A percentile compares a stretch with the other conserved stretches of the same genome.
These are phyloP conservation scores for Sphinx pinastri DNA, from an alignment of 2,888 invertebrate species.

Conservation along the genomic window DNA sequence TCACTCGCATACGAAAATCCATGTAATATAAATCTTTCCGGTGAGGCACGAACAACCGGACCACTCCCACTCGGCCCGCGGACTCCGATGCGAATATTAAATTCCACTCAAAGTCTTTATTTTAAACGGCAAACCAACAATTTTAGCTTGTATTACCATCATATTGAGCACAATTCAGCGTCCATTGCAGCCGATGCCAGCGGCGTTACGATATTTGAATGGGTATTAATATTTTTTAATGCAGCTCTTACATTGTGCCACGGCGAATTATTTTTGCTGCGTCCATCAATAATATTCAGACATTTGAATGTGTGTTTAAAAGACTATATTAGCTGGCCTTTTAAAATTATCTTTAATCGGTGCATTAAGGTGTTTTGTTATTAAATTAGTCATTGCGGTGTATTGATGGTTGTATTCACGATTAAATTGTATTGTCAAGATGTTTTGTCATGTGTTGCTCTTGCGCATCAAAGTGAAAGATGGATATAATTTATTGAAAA, in stretches of 20 bases:
- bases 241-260: constrained; percentile 75
- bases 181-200: constrained; percentile 41
- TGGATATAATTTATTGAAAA: not conserved
- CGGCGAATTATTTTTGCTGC: constrained; percentile 68
- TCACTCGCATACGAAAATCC: constrained; percentile 81
- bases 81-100: constrained; percentile 79
- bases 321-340: constrained; percentile 66
- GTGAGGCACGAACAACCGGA: constrained; percentile 78
- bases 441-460: constrained; percentile 15
- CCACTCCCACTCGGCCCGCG: constrained; percentile 80
- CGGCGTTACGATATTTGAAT: constrained; percentile 63
- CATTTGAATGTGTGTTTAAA: constrained; percentile 77
- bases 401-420: constrained; percentile 46
- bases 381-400: constrained; percentile 55
- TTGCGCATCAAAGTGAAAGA: constrained; percentile 7
- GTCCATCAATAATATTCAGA: constrained; percentile 80
- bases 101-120: constrained; percentile 81
- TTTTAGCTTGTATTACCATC: constrained; percentile 68
- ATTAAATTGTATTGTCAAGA: constrained; percentile 7
- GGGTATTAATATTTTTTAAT: constrained; percentile 81
- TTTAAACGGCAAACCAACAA: constrained; percentile 65
- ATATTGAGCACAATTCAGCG: constrained; percentile 61
- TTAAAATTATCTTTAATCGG: constrained; percentile 65
- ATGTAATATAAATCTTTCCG: constrained; percentile 85
- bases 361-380: constrained; percentile 60